Evolutionary conservation across 2,888 invertebrate genomes (phyloP).

Genomic region (Caenorhabditis imperialis): DNA sequence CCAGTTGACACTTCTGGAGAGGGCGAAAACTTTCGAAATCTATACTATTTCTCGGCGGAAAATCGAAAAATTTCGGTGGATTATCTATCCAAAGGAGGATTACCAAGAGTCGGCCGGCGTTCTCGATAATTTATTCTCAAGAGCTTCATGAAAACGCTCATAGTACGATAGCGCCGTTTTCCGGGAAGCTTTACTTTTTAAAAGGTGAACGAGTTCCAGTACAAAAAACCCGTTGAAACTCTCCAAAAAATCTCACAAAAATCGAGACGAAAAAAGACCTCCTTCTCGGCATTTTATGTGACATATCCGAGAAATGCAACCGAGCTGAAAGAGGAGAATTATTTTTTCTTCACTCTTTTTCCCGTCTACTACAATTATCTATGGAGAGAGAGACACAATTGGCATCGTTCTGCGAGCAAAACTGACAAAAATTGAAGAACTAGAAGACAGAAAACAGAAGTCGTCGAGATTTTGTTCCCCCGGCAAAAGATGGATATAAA

Average conservation of each 20-base stretch:
- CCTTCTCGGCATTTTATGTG: background rate
- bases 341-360: background rate
- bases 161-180: too few species aligned
- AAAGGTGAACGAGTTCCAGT: too few species aligned
- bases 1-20: too few species aligned
- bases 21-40: too few species aligned
- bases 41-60: too few species aligned
- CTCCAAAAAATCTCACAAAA: background rate
- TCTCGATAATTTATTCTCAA: constrained; percentile 1
- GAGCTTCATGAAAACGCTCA: too few species aligned
- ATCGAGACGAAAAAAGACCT: background rate
- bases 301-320: constrained; percentile 9
- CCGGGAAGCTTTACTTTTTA: too few species aligned
- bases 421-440: too few species aligned
- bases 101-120: too few species aligned
- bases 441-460: background rate
- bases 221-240: background rate
- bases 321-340: constrained; percentile 10
- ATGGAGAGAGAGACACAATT: background rate
- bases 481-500: constrained; percentile 29
- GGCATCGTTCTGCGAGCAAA: background rate
- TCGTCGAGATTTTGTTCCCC: background rate
- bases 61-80: too few species aligned
- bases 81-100: too few species aligned
- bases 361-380: background rate